phyloP scores from a whole-genome alignment of 2,113 vertebrate species.

The Grallaria varia region DNA sequence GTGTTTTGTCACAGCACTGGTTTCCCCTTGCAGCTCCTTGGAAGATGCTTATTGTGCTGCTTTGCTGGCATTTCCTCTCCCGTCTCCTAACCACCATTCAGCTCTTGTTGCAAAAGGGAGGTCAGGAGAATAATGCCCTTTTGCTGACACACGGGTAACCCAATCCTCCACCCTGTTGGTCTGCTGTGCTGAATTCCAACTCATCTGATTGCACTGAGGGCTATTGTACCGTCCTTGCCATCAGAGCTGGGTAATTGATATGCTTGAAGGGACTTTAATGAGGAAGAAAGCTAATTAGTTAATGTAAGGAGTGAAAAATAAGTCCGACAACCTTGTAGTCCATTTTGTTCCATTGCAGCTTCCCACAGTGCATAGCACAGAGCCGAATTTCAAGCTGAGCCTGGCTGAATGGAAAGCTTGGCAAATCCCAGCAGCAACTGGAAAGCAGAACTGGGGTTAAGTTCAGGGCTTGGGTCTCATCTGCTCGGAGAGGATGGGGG shows the following conservation, averaged over 20 bases:
- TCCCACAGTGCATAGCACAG: constrained; percentile 28
- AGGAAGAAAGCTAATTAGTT: constrained; percentile 70
- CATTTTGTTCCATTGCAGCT: constrained; percentile 27
- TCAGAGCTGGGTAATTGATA: constrained; percentile 52
- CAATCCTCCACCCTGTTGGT: constrained; percentile 35
- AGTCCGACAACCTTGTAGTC: constrained; percentile 35
- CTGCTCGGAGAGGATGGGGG: background rate
- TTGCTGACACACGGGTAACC: constrained; percentile 52
- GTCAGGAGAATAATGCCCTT: constrained; percentile 54
- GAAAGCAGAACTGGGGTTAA: background rate
- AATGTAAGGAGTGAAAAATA: constrained; percentile 66
- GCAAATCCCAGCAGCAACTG: background rate
- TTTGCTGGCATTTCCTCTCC: constrained; percentile 6
- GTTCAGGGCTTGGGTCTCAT: background rate
- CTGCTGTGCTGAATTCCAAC: constrained; percentile 44
- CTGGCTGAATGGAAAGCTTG: background rate
- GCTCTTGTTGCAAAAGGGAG: constrained; percentile 25
- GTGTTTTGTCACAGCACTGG: background rate
- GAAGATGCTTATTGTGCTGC: constrained; percentile 8
- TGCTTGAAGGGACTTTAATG: constrained; percentile 67
- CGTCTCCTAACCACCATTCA: background rate
- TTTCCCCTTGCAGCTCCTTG: constrained; percentile 26
- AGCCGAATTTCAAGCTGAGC: background rate
- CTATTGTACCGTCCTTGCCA: constrained; percentile 44
- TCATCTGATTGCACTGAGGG: constrained; percentile 25